Evolutionary conservation across 2,888 invertebrate genomes (phyloP), one percentile per base, ranked within the genome.

Genomic region (Erynnis tages): DNA sequence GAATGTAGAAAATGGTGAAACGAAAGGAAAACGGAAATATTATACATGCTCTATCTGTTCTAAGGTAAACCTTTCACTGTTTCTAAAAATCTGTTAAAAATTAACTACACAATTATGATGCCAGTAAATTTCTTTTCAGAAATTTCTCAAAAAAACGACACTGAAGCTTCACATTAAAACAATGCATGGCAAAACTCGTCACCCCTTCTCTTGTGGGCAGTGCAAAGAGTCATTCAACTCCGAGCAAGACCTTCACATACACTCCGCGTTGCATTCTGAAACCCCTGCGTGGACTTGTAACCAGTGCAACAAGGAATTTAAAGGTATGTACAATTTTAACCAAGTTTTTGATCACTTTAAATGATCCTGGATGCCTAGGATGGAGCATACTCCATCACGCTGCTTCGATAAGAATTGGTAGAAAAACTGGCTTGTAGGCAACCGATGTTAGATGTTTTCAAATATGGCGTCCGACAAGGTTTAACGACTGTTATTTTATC

Each of bases 271-370:
- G 45, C 91, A 91, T 61, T 57, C 59, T 0, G 69, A 71, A 23
- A 77, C 73, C 2, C 75, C 72, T 0, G 63, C 62, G 14, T 84
- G 79, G 75, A 73, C 69, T 30, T 92, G 92, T 61, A 76, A 71
- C 25, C 69, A 79, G 56, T 92, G 92, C 57, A 58, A 75, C 4
- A 92, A 92, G 62, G 76, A 80, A 49, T 92, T 89, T 69, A 71
- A 71, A 52, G 78, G 91, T 91, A n/a, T n/a, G n/a, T n/a, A n/a
- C n/a, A n/a, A n/a, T n/a, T n/a, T n/a, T n/a, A n/a, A n/a, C n/a
- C n/a, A n/a, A n/a, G n/a, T n/a, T n/a, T n/a, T n/a, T n/a, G n/a
- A n/a, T n/a, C n/a, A n/a, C n/a, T n/a, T n/a, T n/a, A n/a, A n/a
- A n/a, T n/a, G n/a, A n/a, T n/a, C n/a, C n/a, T n/a, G n/a, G n/a